These are phyloP conservation scores for Synanthedon vespiformis DNA, from an alignment of 2,888 invertebrate species.

Conservation along the genomic window DNA sequence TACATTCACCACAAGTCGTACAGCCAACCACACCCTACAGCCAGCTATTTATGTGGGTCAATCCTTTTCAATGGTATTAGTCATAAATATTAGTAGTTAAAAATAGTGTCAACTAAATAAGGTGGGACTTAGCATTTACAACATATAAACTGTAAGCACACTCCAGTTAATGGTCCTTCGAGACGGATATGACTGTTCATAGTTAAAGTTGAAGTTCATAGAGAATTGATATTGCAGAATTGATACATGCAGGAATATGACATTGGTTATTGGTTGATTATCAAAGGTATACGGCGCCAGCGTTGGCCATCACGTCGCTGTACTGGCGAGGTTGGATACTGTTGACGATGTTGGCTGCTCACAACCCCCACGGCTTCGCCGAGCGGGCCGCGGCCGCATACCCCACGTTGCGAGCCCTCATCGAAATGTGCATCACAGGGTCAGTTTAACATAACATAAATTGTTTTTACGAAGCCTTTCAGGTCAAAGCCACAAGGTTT, in stretches of 20 bases:
- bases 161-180: no score
- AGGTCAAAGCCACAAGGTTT: no score
- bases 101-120: no score
- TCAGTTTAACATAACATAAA: constrained; percentile 31
- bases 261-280: not conserved
- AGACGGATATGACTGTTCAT: no score
- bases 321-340: constrained; percentile 97
- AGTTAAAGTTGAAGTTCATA: not conserved
- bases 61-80: not conserved
- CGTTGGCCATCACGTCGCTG: constrained; percentile 88
- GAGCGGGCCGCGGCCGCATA: constrained; percentile 89
- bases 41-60: no score
- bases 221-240: no score
- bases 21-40: no score
- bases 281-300: constrained; percentile 81
- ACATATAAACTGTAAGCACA: not conserved
- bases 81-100: no score
- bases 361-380: constrained; percentile 91
- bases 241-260: no score
- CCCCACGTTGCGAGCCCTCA: constrained; percentile 88
- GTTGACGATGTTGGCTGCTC: constrained; percentile 88
- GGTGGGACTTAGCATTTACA: not conserved
- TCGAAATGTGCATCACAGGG: constrained; percentile 98
- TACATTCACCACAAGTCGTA: not conserved
- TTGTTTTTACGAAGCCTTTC: no score